These are phyloP conservation scores for Mus spretus DNA, from an alignment of 2,797 vertebrate species.

Conservation along the genomic window DNA sequence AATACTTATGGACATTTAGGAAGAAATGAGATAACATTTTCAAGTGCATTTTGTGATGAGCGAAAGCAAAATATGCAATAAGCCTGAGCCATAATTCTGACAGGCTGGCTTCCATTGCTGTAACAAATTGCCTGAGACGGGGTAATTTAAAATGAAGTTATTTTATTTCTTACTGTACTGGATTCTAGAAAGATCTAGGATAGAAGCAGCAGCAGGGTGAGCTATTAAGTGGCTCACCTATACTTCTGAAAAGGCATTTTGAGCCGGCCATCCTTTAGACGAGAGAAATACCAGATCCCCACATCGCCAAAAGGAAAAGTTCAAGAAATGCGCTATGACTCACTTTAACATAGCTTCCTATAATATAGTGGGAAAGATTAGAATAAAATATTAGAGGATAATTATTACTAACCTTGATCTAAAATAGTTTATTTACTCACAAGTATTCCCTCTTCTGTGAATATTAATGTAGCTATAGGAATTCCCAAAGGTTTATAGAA, in stretches of 20 bases:
- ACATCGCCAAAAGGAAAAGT: background rate
- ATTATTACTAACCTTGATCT: background rate
- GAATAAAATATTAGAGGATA: conserved; percentile 55
- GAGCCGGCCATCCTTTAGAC: too few relatives aligned
- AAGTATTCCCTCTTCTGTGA: background rate
- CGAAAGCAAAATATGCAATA: background rate
- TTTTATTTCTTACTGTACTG: background rate
- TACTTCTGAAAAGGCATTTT: background rate
- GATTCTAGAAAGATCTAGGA: background rate
- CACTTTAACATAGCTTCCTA: background rate
- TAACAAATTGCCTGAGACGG: background rate
- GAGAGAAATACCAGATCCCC: background rate
- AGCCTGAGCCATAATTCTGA: background rate
- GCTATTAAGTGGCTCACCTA: background rate
- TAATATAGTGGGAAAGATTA: background rate
- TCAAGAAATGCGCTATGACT: background rate
- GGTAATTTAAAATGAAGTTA: background rate
- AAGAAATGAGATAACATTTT: background rate
- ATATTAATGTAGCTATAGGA: background rate
- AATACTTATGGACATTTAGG: background rate
- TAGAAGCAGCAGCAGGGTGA: too few relatives aligned
- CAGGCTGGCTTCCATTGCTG: too few relatives aligned
- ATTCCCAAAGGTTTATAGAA: conserved; percentile 65
- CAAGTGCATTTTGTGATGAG: background rate
- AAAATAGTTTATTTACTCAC: background rate